A percentile compares a stretch with the other conserved stretches of the same genome.
phyloP scores from a whole-genome alignment of 1,140 invertebrate genomes.

The Lepidurus arcticus region DNA sequence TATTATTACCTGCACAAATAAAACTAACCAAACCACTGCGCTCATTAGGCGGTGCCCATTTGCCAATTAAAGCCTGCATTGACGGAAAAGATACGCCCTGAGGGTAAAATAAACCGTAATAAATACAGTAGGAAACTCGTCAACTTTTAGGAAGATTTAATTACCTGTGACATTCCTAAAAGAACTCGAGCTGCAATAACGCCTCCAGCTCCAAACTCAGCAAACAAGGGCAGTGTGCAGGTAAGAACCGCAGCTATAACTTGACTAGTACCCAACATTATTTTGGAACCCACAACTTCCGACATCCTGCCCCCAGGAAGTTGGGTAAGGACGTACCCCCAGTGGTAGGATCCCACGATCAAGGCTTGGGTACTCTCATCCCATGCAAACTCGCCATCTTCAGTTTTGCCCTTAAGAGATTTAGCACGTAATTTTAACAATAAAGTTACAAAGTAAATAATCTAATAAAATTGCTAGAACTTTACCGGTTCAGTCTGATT shows the following conservation, averaged over 20 bases:
- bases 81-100: constrained; percentile 74
- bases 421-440: no score
- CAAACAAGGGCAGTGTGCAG: constrained; percentile 45
- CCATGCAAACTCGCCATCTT: constrained; percentile 41
- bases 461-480: no score
- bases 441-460: no score
- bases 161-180: constrained; percentile 49
- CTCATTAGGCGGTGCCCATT: constrained; percentile 76
- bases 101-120: constrained; percentile 34
- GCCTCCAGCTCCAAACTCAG: constrained; percentile 41
- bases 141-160: constrained; percentile 26
- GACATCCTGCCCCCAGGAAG: constrained; percentile 46
- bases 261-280: constrained; percentile 42
- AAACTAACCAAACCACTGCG: constrained; percentile 66
- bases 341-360: constrained; percentile 46
- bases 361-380: constrained; percentile 40
- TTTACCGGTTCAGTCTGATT: background rate
- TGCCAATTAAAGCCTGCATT: constrained; percentile 68
- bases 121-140: background rate
- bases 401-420: constrained; percentile 4
- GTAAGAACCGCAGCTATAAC: constrained; percentile 45
- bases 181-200: constrained; percentile 47
- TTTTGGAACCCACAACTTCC: constrained; percentile 35
- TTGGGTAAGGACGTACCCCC: constrained; percentile 47
- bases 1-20: constrained; percentile 60